Evolutionary conservation across 2,888 invertebrate species (phyloP).

Genomic region (Maniola hyperantus): DNA sequence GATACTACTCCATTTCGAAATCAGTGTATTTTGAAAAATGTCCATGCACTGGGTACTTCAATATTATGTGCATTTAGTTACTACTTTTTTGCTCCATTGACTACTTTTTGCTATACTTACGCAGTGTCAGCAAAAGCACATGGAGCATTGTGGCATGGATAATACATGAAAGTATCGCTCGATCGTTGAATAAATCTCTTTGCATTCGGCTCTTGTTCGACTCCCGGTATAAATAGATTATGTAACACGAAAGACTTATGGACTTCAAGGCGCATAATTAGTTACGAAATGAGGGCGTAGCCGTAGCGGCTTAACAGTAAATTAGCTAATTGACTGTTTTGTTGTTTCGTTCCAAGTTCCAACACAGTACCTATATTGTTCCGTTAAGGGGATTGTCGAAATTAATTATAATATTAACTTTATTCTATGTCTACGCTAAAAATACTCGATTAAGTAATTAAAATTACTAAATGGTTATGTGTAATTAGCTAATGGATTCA

Average conservation of each 20-base stretch:
- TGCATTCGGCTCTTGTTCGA: slow-evolving; percentile 36
- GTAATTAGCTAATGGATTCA: neutral
- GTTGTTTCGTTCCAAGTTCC: slow-evolving; percentile 9
- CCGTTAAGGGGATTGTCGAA: neutral
- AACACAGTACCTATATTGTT: neutral
- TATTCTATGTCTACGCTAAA: neutral
- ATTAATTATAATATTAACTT: neutral
- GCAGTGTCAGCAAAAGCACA: too few relatives aligned
- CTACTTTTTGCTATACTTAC: too few relatives aligned
- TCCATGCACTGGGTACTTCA: too few relatives aligned
- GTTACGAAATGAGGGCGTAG: slow-evolving; percentile 32
- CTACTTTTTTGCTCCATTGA: too few relatives aligned
- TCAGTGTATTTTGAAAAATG: too few relatives aligned
- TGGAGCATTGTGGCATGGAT: too few relatives aligned
- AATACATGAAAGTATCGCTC: too few relatives aligned
- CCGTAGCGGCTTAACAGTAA: slow-evolving; percentile 23
- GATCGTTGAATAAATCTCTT: too few relatives aligned
- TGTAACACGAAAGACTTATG: slow-evolving; percentile 51
- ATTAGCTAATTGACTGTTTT: slow-evolving; percentile 21
- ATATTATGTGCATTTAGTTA: too few relatives aligned
- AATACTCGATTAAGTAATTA: too few relatives aligned
- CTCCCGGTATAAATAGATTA: slow-evolving; percentile 55
- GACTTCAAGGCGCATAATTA: slow-evolving; percentile 39
- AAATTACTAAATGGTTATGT: too few relatives aligned
- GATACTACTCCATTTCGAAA: too few relatives aligned